Conservation (phyloP, 2,113 vertebrate species). For the Chloebia gouldiae region DNA sequence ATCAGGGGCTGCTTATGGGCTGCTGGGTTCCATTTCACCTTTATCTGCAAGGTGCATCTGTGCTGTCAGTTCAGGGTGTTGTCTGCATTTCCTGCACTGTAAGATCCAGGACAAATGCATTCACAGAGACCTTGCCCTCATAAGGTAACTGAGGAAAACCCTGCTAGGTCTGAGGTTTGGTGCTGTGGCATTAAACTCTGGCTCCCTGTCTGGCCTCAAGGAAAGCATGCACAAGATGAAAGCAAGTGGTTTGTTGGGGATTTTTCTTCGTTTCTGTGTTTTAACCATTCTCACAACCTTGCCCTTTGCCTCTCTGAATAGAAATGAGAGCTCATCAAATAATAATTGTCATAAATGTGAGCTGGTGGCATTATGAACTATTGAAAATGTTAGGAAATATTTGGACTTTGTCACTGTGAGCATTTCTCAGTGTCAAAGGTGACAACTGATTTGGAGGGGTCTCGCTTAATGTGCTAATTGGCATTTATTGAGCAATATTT, state of each 20-base stretch:
- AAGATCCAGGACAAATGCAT: fast-evolving
- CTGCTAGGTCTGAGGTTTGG: not conserved
- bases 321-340: conserved; percentile 34
- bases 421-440: conserved; percentile 17
- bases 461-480: conserved; percentile 21
- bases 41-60: not conserved
- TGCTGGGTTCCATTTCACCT: not conserved
- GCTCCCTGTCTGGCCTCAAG: not conserved
- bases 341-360: conserved; percentile 50
- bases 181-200: not conserved
- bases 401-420: not conserved
- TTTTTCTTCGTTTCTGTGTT: not conserved
- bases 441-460: not conserved
- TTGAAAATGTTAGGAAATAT: conserved; percentile 33
- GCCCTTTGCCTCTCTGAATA: conserved; percentile 46
- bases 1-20: not conserved
- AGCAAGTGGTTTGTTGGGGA: not conserved
- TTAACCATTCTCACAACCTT: conserved; percentile 43
- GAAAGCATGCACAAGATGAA: not conserved
- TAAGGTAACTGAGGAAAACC: not conserved
- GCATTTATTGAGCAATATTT: conserved; percentile 48
- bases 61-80: not conserved
- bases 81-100: not conserved
- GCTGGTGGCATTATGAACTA: not conserved
- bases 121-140: not conserved